A percentile compares a stretch with the other conserved stretches of the same genome.
Evolutionary conservation across 2,888 invertebrate species (phyloP).

Genomic region (Drosophila atripex): DNA sequence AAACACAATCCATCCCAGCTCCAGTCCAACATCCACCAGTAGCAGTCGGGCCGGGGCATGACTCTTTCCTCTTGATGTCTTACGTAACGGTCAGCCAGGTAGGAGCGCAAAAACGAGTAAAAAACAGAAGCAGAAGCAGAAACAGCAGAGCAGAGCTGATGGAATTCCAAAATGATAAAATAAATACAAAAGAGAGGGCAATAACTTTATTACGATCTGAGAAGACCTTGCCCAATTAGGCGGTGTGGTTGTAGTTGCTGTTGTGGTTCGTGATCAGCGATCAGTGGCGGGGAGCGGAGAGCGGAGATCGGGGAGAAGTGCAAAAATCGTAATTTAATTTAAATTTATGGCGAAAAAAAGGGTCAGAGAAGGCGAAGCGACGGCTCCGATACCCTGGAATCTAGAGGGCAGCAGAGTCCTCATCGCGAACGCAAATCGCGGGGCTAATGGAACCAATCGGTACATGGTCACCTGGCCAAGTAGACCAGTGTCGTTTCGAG

Average conservation of each 20-base stretch:
- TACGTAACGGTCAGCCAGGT: slow-evolving; percentile 39
- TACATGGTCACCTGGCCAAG: too few species aligned
- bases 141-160: slow-evolving; percentile 29
- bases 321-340: slow-evolving; percentile 48
- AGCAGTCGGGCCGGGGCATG: slow-evolving; percentile 34
- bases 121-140: slow-evolving; percentile 16
- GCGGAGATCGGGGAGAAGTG: slow-evolving; percentile 2
- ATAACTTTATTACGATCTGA: slow-evolving; percentile 53
- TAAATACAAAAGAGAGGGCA: slow-evolving; percentile 29
- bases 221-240: slow-evolving; percentile 75
- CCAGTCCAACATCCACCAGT: background rate
- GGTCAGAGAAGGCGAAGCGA: background rate
- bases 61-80: slow-evolving; percentile 34
- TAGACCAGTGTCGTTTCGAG: too few species aligned
- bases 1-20: slow-evolving; percentile 10
- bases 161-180: slow-evolving; percentile 24
- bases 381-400: too few species aligned
- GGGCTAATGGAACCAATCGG: too few species aligned
- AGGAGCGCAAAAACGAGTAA: slow-evolving; percentile 17
- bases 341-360: slow-evolving; percentile 26
- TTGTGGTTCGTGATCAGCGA: background rate
- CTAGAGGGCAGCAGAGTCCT: too few species aligned
- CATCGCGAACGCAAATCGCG: too few species aligned
- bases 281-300: too few species aligned
- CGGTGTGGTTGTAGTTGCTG: slow-evolving; percentile 14